These are phyloP conservation scores for Fulica atra DNA, from an alignment of 2,113 vertebrate species.

Conservation along the genomic window DNA sequence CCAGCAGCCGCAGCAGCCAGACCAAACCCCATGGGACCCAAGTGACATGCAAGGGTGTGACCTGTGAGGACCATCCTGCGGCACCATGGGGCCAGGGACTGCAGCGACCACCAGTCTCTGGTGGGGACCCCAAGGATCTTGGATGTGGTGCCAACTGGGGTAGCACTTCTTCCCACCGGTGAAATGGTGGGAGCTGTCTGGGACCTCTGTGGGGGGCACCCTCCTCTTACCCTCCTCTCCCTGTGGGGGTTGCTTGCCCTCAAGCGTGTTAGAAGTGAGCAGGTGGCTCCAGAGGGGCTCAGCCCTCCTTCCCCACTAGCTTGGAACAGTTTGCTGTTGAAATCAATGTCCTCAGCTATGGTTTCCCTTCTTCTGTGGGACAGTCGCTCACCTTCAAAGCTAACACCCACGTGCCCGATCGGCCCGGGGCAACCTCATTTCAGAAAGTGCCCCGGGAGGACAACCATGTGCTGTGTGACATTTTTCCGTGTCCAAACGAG, in stretches of 20 bases:
- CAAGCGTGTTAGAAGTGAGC: not conserved
- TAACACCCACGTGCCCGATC: not conserved
- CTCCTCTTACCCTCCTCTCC: not conserved
- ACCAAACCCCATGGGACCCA: not conserved
- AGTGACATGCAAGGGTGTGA: not conserved
- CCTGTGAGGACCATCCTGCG: rapidly evolving
- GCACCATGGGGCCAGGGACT: rapidly evolving
- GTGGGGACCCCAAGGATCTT: not conserved
- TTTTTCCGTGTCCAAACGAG: not conserved
- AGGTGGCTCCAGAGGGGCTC: not conserved
- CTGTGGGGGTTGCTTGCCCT: not conserved
- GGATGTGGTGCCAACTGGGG: not conserved
- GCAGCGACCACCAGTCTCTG: rapidly evolving
- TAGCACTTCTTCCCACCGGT: not conserved
- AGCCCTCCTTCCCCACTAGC: not conserved
- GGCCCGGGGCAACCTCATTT: not conserved
- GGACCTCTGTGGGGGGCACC: rapidly evolving
- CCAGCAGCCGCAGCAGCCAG: not conserved
- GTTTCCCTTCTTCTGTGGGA: not conserved
- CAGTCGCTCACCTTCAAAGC: not conserved
- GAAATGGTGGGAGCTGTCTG: rapidly evolving
- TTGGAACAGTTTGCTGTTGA: not conserved
- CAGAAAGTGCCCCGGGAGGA: not conserved
- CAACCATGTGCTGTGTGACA: rapidly evolving
- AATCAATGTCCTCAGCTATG: not conserved